Conservation (phyloP, 2,888 invertebrate genomes). For the Galerucella nymphaeae region DNA sequence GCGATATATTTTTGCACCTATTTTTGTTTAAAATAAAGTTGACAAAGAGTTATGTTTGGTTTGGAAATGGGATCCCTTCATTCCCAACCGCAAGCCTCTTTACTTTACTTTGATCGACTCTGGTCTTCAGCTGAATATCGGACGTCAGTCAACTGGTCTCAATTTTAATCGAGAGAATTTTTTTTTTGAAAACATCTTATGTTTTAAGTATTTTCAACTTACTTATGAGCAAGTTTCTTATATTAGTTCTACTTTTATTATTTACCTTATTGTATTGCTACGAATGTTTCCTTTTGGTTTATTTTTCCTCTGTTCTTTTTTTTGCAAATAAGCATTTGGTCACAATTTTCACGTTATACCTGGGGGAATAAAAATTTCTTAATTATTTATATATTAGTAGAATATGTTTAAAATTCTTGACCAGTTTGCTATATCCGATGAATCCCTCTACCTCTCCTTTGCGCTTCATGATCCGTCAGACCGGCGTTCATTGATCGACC, state of each 20-base stretch:
- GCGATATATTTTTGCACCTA: no score
- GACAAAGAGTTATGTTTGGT: slow-evolving; percentile 20
- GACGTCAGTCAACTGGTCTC: slow-evolving; percentile 23
- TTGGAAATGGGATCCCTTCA: not conserved
- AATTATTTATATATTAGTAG: no score
- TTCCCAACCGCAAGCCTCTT: slow-evolving; percentile 7
- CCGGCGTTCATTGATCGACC: slow-evolving; percentile 62
- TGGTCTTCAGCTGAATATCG: slow-evolving; percentile 20
- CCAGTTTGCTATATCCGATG: slow-evolving; percentile 24
- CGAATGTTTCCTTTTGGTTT: no score
- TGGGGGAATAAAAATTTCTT: no score
- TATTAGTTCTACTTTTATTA: not conserved
- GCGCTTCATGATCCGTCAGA: slow-evolving; percentile 51
- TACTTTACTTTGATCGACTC: slow-evolving; percentile 14
- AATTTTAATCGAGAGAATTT: not conserved
- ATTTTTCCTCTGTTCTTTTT: no score
- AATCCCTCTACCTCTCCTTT: slow-evolving; percentile 41
- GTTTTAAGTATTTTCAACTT: no score
- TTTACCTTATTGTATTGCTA: no score
- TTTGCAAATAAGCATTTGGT: no score
- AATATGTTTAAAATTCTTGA: not conserved
- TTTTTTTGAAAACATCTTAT: no score
- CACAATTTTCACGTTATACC: no score
- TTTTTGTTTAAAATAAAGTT: no score
- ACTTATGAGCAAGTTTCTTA: not conserved